Percentiles rank a stretch among this genome's conserved stretches.
phyloP scores from a whole-genome alignment of 2,113 vertebrate genomes.

The Dipodomys ordii region DNA sequence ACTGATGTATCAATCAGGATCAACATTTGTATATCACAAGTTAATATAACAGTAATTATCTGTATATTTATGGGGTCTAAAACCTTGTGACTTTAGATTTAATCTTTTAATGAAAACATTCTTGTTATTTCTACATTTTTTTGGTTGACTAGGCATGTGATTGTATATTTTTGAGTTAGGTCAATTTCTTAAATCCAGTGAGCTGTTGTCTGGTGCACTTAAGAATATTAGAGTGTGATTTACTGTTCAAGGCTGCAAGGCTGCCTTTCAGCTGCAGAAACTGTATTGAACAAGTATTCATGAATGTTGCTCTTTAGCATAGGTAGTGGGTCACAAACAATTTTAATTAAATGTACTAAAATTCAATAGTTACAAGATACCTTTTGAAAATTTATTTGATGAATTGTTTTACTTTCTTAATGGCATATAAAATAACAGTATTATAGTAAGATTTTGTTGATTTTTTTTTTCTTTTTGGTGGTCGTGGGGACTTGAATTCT shows the following conservation, averaged over 20 bases:
- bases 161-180: slow-evolving; percentile 64
- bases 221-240: slow-evolving; percentile 69
- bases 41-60: slow-evolving; percentile 82
- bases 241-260: slow-evolving; percentile 64
- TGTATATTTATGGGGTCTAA: slow-evolving; percentile 58
- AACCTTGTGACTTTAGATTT: slow-evolving; percentile 80
- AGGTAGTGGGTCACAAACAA: slow-evolving; percentile 40
- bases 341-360: neutral
- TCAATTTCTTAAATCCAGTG: slow-evolving; percentile 71
- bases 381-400: slow-evolving; percentile 35
- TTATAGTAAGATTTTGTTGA: neutral
- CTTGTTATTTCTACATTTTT: slow-evolving; percentile 78
- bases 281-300: slow-evolving; percentile 56
- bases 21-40: slow-evolving; percentile 85
- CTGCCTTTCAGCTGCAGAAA: slow-evolving; percentile 47
- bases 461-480: neutral
- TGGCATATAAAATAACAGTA: neutral
- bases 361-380: slow-evolving; percentile 8
- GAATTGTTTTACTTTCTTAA: slow-evolving; percentile 22
- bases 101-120: slow-evolving; percentile 79
- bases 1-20: slow-evolving; percentile 85
- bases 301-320: slow-evolving; percentile 61
- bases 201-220: slow-evolving; percentile 61
- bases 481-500: too few species aligned
- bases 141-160: slow-evolving; percentile 73